These are phyloP conservation scores for Megamerina dolium DNA, from an alignment of 2,888 invertebrate species.

Conservation along the genomic window DNA sequence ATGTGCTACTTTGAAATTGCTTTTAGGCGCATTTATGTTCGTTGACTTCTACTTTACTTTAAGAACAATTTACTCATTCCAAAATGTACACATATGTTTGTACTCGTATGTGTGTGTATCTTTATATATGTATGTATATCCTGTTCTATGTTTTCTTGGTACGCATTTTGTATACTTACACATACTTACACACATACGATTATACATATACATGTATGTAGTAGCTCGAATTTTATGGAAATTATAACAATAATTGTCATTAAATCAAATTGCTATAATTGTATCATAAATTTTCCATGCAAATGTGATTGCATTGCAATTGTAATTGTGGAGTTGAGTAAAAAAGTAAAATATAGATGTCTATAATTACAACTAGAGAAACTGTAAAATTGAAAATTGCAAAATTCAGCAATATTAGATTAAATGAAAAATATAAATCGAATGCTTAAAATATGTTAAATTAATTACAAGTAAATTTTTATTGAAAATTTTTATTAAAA, in stretches of 20 bases:
- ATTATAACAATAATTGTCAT: slow-evolving; percentile 43
- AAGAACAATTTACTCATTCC: neutral
- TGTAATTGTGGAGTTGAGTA: neutral
- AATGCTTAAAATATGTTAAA: too few relatives aligned
- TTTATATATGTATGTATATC: too few relatives aligned
- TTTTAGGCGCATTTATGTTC: slow-evolving; percentile 8
- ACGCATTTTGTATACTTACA: too few relatives aligned
- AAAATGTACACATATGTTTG: too few relatives aligned
- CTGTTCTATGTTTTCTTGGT: too few relatives aligned
- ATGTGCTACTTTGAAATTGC: neutral
- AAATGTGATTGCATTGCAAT: neutral
- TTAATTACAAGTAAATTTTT: too few relatives aligned
- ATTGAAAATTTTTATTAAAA: too few relatives aligned
- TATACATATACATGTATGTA: slow-evolving; percentile 11
- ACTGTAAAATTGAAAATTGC: neutral
- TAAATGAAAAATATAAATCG: too few relatives aligned
- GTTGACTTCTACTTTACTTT: neutral
- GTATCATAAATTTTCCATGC: slow-evolving; percentile 39
- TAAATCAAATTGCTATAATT: slow-evolving; percentile 41
- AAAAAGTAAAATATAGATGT: neutral
- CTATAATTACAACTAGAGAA: neutral
- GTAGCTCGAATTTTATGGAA: slow-evolving; percentile 31
- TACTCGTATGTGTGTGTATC: too few relatives aligned
- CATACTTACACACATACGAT: too few relatives aligned
- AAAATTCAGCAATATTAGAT: too few relatives aligned